Conservation (phyloP, 2,797 vertebrate species). For the Scyliorhinus canicula region DNA sequence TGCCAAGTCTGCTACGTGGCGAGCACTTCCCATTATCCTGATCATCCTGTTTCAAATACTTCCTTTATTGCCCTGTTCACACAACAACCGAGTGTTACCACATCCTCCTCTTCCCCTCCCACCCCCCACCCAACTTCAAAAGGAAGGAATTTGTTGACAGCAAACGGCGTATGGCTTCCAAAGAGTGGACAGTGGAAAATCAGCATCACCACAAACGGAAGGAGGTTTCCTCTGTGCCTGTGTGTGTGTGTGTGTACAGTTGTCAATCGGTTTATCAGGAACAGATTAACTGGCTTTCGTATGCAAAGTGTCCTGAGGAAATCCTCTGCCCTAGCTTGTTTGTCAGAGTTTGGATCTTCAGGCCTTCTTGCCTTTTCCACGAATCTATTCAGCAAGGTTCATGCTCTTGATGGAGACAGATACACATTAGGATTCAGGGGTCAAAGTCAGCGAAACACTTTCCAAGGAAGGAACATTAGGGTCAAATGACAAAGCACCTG, state of each 20-base stretch:
- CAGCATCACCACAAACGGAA: neutral
- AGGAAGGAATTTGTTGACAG: neutral
- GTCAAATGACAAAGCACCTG: neutral
- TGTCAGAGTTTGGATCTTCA: neutral
- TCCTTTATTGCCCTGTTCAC: neutral
- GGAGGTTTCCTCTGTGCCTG: neutral
- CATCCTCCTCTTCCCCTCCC: neutral
- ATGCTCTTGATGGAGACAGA: neutral
- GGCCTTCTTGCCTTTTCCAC: neutral
- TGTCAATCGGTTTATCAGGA: neutral
- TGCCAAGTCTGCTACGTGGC: neutral
- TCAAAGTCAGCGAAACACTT: neutral
- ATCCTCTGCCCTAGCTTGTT: neutral
- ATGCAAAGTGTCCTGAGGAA: neutral
- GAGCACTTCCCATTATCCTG: neutral
- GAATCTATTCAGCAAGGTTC: neutral
- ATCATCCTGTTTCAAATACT: conserved; percentile 2
- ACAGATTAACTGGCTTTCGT: neutral
- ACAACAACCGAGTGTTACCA: neutral
- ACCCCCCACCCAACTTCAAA: neutral
- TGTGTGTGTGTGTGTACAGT: neutral
- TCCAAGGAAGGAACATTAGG: neutral
- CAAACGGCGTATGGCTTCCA: neutral
- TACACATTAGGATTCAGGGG: neutral
- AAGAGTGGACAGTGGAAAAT: neutral